Base-by-base conservation (phyloP, 2,113 vertebrate species). In the Mustela nigripes region DNA sequence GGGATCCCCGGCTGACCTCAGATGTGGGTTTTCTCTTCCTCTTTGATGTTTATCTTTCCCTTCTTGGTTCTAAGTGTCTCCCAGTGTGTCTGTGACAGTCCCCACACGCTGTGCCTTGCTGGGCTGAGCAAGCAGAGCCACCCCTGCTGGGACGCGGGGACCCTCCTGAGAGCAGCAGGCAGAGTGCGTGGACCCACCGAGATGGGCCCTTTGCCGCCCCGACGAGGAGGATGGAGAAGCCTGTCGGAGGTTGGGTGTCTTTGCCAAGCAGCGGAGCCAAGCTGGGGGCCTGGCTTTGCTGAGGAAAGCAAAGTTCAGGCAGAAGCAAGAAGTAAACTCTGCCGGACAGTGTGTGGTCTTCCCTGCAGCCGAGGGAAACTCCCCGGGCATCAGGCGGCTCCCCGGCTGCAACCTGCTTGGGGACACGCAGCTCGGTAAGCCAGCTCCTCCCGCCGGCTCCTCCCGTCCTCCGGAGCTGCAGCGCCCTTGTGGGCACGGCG, bases 291-390 rank as follows among this genome's bases (percentile, higher is more conserved):
- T 91, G 80, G 58, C 95, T 96, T 97, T 95, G 1, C 81, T 71
- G 18, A 65, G 91, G 83, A 96, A 97, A 95, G 60, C 95, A 93
- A 97, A 97, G 78, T 58, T 28, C 60, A 94, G 56, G 48, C 60
- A 65, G 56, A 96, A 73, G 53, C 69, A 3, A 91, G 6, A 89
- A n/a, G 74, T n/a, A 6, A 84, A 39, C 78, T 53, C 26, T 2
- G 12, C 92, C 31, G 90, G 95, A 95, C 42, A 74, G 31, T 85
- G 80, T 93, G 83, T 80, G 89, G 93, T 97, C 85, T 2, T 93
- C 12, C 3, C 79, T 92, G 48, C 56, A 85, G 28, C 50, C 0
- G 5, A 14, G 93, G 92, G 42, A 95, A 91, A 60, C 85, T 7
- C 45, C 91, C 79, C 39, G 60, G 94, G 53, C 82, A 19, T 91